A percentile compares a stretch with the other conserved stretches of the same genome.
Conservation (phyloP, 2,113 vertebrate genomes). For the Otis tarda region DNA sequence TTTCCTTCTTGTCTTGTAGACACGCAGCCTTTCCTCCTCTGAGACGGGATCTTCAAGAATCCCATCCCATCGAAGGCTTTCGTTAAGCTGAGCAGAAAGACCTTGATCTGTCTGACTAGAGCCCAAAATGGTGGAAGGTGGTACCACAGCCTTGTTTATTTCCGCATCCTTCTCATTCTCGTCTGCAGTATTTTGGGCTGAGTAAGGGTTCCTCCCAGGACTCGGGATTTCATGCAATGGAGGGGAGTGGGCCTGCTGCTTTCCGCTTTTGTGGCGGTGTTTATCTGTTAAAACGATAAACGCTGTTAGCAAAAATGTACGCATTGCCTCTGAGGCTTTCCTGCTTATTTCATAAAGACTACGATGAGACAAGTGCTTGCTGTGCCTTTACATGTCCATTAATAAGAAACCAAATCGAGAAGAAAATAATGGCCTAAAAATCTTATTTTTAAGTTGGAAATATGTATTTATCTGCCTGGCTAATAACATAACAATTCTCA, state of each 20-base stretch:
- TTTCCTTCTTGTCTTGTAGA: constrained; percentile 82
- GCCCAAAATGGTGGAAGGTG: not conserved
- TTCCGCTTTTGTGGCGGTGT: constrained; percentile 13
- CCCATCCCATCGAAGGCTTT: constrained; percentile 88
- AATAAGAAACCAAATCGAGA: not conserved
- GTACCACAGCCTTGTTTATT: not conserved
- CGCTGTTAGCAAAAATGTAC: not conserved
- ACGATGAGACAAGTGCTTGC: not conserved
- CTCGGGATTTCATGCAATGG: not conserved
- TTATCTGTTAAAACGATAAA: constrained; percentile 71
- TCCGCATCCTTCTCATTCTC: not conserved
- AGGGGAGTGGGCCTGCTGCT: not conserved
- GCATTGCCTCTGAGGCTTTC: not conserved
- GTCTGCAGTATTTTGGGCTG: not conserved
- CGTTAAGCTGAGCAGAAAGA: constrained; percentile 34
- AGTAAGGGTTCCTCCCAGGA: constrained; percentile 1
- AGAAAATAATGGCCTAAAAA: not conserved
- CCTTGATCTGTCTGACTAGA: not conserved
- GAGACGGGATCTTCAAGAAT: constrained; percentile 79
- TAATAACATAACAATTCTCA: not conserved
- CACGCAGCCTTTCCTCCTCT: constrained; percentile 79
- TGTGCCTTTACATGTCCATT: not conserved
- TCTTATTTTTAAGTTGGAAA: not conserved
- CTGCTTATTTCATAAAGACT: not conserved
- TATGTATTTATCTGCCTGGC: not conserved